A percentile compares a stretch with the other conserved stretches of the same genome.
Conservation (phyloP, 2,113 vertebrate species). For the Eulemur macaco region DNA sequence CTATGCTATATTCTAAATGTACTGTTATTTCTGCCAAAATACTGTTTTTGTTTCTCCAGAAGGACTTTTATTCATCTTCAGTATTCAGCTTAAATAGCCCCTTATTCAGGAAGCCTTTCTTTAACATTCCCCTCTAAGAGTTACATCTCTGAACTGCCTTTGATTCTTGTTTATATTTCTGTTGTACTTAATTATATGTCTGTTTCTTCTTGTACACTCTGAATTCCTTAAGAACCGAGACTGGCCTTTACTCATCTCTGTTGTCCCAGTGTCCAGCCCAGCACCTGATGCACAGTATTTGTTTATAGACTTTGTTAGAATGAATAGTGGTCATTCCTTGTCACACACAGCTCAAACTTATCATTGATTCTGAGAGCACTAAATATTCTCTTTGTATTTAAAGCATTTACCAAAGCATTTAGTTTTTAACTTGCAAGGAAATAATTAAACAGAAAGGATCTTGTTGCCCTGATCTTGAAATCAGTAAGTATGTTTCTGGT, state of each 20-base stretch:
- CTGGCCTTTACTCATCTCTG: not conserved
- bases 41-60: not conserved
- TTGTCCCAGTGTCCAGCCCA: not conserved
- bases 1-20: not conserved
- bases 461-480: not conserved
- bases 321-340: not conserved
- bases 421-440: not conserved
- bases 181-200: not conserved
- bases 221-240: not conserved
- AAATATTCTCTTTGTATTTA: not conserved
- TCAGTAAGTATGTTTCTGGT: not conserved
- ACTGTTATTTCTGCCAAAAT: not conserved
- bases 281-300: rapidly evolving
- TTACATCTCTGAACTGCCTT: not conserved
- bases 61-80: not conserved
- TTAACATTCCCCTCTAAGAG: not conserved
- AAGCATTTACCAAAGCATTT: not conserved
- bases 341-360: not conserved
- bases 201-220: not conserved
- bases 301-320: not conserved
- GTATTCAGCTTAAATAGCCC: not conserved
- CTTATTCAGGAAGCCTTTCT: not conserved
- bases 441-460: not conserved
- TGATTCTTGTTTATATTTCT: not conserved
- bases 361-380: not conserved